These are phyloP conservation scores for Rhorus exstirpatorius DNA, from an alignment of 2,888 invertebrate genomes.

Conservation along the genomic window DNA sequence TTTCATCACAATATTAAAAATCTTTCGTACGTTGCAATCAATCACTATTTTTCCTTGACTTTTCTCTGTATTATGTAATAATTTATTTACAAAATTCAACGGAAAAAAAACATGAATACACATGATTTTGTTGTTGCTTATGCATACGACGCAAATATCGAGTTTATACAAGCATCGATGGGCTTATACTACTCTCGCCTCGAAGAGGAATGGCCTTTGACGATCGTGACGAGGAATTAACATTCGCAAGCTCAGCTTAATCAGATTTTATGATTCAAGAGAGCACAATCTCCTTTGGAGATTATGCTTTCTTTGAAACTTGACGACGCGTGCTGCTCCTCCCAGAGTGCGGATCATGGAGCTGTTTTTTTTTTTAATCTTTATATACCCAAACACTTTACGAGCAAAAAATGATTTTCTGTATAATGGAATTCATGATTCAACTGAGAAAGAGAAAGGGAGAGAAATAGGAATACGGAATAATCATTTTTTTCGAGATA, in stretches of 20 bases:
- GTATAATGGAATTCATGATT: constrained; percentile 2
- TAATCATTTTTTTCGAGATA: constrained; percentile 22
- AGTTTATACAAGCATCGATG: constrained; percentile 44
- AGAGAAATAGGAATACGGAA: constrained; percentile 10
- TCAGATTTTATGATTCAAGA: constrained; percentile 23
- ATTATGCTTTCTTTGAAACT: not conserved
- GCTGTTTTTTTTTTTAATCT: constrained; percentile 3
- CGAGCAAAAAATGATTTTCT: constrained; percentile 15
- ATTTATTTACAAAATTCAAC: constrained; percentile 73
- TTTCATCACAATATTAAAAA: too few species aligned
- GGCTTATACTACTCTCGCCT: constrained; percentile 25
- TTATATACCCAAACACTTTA: constrained; percentile 28
- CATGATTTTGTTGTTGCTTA: constrained; percentile 40
- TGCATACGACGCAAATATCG: constrained; percentile 5
- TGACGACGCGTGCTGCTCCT: constrained; percentile 16
- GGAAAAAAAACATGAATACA: constrained; percentile 57
- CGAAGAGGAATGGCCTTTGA: constrained; percentile 2
- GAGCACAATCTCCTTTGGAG: too few species aligned
- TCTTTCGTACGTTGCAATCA: too few species aligned
- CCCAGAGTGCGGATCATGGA: not conserved
- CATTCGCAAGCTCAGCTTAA: constrained; percentile 32
- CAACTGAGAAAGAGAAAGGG: too few species aligned
- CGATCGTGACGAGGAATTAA: constrained; percentile 37
- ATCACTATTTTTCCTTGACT: too few species aligned
- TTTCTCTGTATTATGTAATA: constrained; percentile 64